phyloP scores from a whole-genome alignment of 1,140 invertebrate genomes.

The Drosophila tristis region DNA sequence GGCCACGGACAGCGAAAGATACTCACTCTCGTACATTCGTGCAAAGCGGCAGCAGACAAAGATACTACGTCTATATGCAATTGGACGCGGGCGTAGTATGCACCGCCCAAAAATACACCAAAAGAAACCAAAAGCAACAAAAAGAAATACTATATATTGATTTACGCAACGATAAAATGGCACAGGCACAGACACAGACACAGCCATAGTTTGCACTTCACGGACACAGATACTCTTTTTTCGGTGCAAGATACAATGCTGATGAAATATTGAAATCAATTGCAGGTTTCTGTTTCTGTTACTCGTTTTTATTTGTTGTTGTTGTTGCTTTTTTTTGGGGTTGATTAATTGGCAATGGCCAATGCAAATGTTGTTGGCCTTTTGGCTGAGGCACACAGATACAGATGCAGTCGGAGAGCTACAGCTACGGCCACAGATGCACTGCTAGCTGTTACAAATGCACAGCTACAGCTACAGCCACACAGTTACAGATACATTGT shows the following conservation, averaged over 20 bases:
- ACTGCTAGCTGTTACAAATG: conserved; percentile 1
- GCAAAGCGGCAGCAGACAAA: background rate
- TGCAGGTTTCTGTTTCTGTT: conserved; percentile 38
- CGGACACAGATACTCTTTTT: conserved; percentile 43
- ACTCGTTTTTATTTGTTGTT: conserved; percentile 1
- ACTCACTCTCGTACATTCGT: too few relatives aligned
- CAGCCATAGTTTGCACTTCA: conserved; percentile 25
- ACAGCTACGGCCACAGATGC: conserved; percentile 4
- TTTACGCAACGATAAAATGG: conserved; percentile 69
- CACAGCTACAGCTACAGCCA: conserved; percentile 11
- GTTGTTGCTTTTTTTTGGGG: conserved; percentile 16
- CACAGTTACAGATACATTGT: conserved; percentile 49
- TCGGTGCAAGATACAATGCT: conserved; percentile 50
- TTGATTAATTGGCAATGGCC: conserved; percentile 74
- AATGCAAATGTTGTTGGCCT: conserved; percentile 75
- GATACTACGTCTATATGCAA: conserved; percentile 13
- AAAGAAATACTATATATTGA: conserved; percentile 46
- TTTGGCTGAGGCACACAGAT: conserved; percentile 44
- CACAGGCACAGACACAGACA: conserved; percentile 39
- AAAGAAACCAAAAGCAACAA: background rate
- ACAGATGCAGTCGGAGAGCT: conserved; percentile 12
- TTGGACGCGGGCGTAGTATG: conserved; percentile 42
- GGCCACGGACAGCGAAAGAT: conserved; percentile 6
- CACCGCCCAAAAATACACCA: background rate
- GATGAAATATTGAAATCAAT: conserved; percentile 76